Evolutionary conservation across 2,888 invertebrate species (phyloP), one percentile per base, ranked within the genome.

Genomic region (Plagiodera versicolora): DNA sequence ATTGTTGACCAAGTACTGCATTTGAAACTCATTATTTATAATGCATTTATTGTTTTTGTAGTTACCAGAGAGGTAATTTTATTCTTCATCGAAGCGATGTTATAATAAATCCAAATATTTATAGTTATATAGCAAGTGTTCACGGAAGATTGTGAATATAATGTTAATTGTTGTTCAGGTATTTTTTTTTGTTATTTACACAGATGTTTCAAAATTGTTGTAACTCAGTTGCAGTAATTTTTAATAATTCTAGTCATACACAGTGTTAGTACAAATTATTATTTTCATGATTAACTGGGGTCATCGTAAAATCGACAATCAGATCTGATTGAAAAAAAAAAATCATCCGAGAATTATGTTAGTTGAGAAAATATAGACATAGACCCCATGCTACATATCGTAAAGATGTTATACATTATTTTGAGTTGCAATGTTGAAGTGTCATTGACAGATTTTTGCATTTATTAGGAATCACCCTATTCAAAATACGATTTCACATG

Each of bases 251-350:
- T 39, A 39, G 39, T 39, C 39, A 39, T 39, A 24, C 6, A 24
- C 24, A 24, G 24, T 24, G 24, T 24, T 24, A 24, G 39, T 39
- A 39, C 39, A 39, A 39, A 39, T 39, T 14, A 39, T 39, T 6
- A 32, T 32, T 32, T 32, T 32, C 32, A 32, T 24, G 24, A 9
- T 32, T 32, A 32, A 32, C 11, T 8, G 32, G 32, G 32, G 32
- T 32, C 11, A 32, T 32, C 32, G 11, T 5, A 9, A 32, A 9
- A 39, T 52, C 19, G 52, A 52, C 52, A 52, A 52, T 52, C 52
- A 52, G 10, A 51, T 18, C n/a, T n/a, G 18, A 51, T 51, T 51
- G 35, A 51, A 2, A 19, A 49, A 52, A n/a, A 39, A 39, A 2
- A 9, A 11, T 0, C 18, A 18, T n/a, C 9, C 10, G 49, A 30